A percentile compares a stretch with the other conserved stretches of the same genome.
These are phyloP conservation scores for Alosa alosa DNA, from an alignment of 2,113 vertebrate genomes.

Conservation along the genomic window DNA sequence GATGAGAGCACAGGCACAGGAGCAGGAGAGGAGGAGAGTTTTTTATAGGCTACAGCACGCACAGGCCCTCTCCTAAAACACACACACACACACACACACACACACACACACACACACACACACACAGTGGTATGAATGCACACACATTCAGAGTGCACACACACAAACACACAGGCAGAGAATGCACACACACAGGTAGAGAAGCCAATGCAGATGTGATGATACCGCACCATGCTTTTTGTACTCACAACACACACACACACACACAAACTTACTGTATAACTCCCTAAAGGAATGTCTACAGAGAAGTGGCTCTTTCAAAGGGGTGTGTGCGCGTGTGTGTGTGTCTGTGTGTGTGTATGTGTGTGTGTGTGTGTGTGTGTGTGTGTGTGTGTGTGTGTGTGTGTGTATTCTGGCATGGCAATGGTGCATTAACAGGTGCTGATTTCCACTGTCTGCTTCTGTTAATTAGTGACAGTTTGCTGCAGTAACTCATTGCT, in stretches of 20 bases:
- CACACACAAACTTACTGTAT: slow-evolving; percentile 17
- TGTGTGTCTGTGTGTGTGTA: slow-evolving; percentile 33
- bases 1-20: neutral
- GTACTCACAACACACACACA: slow-evolving; percentile 17
- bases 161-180: slow-evolving; percentile 32
- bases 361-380: no score
- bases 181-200: slow-evolving; percentile 22
- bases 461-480: slow-evolving; percentile 72
- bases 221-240: slow-evolving; percentile 26
- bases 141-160: slow-evolving; percentile 28
- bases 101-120: slow-evolving; percentile 38
- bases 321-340: slow-evolving; percentile 45
- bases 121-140: neutral
- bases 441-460: slow-evolving; percentile 69
- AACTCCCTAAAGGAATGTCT: slow-evolving; percentile 36
- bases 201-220: slow-evolving; percentile 12
- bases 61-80: slow-evolving; percentile 17
- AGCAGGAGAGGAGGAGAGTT: neutral
- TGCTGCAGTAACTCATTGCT: slow-evolving; percentile 52
- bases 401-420: slow-evolving; percentile 31
- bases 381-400: slow-evolving; percentile 47
- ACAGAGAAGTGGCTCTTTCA: slow-evolving; percentile 50
- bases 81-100: slow-evolving; percentile 29
- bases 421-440: slow-evolving; percentile 68
- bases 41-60: neutral